Base-by-base conservation (phyloP, 2,888 invertebrate species). In the Macrosoma leucophasiata region DNA sequence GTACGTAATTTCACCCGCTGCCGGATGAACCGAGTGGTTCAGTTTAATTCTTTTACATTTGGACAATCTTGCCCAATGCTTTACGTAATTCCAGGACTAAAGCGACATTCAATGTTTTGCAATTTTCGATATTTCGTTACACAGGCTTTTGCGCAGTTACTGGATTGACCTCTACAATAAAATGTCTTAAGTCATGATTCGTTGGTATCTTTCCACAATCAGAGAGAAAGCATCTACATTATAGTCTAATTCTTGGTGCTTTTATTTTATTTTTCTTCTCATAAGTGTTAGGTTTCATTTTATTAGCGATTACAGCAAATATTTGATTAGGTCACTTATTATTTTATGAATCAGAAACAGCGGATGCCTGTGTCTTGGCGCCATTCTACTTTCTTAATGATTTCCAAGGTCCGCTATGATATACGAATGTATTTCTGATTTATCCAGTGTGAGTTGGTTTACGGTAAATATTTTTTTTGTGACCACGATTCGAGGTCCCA, bases 41-140 rank as follows among this genome's bases (percentile, higher is more conserved):
- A 61, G 55, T 65, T 67, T 67, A 61, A 63, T 64, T 62, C 61
- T 65, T 62, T 58, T 69, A 67, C 58, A 64, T 72, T 74, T 69
- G 69, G 64, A 60, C 67, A 70, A 66, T 64, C 49, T 81, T 82
- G 64, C 70, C 57, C 70, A 79, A 82, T 57, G 42, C 31, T 46
- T 79, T 81, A 74, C 67, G 71, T 64, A 81, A 82, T 59, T 63
- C 49, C 65, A 75, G 81, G 81, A 81, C 72, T 67, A 74, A 71
- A 63, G 56, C 58, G 54, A 45, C 61, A 63, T 60, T 65, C 54
- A 58, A 56, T 43, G 57, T 81, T 74, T 79, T 72, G 79, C 70
- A 77, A 79, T 76, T 64, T 67, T 60, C 52, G 58, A 64, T 72
- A 67, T 71, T 71, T 68, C 62, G 60, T 67, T 64, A 66, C 62